A percentile compares a stretch with the other conserved stretches of the same genome.
Evolutionary conservation across 1,140 invertebrate genomes (phyloP).

Genomic region (Hycleus cichorii): DNA sequence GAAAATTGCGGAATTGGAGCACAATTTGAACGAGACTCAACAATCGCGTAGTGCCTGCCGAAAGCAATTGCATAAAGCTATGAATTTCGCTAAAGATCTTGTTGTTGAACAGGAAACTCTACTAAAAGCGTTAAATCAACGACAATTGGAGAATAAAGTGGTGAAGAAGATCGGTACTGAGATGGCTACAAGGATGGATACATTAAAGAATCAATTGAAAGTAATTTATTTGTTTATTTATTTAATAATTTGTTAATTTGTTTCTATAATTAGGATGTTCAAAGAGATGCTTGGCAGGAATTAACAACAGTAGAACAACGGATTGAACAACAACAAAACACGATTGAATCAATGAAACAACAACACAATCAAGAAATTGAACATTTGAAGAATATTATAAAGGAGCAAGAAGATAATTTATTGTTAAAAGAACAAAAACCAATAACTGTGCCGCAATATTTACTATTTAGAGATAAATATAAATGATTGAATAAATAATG

Average conservation of each 20-base stretch:
- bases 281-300: conserved; percentile 47
- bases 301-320: conserved; percentile 46
- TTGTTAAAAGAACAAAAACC: conserved; percentile 16
- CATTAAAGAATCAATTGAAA: conserved; percentile 47
- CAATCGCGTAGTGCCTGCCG: conserved; percentile 47
- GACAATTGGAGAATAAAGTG: conserved; percentile 46
- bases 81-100: conserved; percentile 48
- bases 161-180: conserved; percentile 46
- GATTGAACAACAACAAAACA: conserved; percentile 45
- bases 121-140: conserved; percentile 41
- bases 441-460: conserved; percentile 27
- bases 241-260: background rate
- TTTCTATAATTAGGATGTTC: conserved; percentile 43
- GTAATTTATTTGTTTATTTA: conserved; percentile 29
- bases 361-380: conserved; percentile 46
- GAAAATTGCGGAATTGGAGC: conserved; percentile 44
- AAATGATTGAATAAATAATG: conserved; percentile 7
- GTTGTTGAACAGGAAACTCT: conserved; percentile 48
- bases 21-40: conserved; percentile 42
- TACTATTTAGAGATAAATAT: conserved; percentile 35
- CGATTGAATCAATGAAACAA: conserved; percentile 43
- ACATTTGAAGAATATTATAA: conserved; percentile 44
- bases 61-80: conserved; percentile 49
- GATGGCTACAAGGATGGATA: conserved; percentile 45
- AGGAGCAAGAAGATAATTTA: conserved; percentile 48